Percentiles rank a stretch among this genome's conserved stretches.
Conservation (phyloP, 2,888 invertebrate genomes). For the Listrodromus nycthemerus region DNA sequence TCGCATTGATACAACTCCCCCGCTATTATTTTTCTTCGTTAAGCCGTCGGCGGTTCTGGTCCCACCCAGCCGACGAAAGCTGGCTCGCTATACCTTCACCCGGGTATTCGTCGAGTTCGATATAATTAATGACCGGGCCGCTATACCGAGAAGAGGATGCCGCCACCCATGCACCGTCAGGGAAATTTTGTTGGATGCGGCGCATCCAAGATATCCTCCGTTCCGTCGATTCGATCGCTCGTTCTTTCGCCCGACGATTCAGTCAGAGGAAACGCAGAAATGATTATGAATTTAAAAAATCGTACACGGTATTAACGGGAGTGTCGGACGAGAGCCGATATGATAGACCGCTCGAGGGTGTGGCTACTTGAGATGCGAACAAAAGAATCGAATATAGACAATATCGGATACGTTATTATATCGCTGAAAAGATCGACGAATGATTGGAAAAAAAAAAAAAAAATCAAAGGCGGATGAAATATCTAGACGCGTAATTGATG, state of each 20-base stretch:
- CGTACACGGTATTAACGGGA: conserved; percentile 45
- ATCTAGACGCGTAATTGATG: conserved; percentile 45
- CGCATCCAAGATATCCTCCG: conserved; percentile 34
- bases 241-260: conserved; percentile 60
- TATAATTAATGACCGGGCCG: conserved; percentile 67
- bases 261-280: conserved; percentile 50
- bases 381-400: conserved; percentile 60
- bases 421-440: conserved; percentile 41
- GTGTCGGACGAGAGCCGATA: conserved; percentile 19
- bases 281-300: conserved; percentile 61
- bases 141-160: conserved; percentile 58
- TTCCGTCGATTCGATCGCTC: conserved; percentile 42
- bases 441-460: conserved; percentile 23
- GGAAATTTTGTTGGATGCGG: conserved; percentile 30
- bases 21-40: conserved; percentile 63
- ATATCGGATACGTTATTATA: conserved; percentile 21
- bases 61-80: conserved; percentile 61
- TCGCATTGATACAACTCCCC: conserved; percentile 54
- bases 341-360: conserved; percentile 44
- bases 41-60: conserved; percentile 62
- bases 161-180: conserved; percentile 62
- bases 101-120: conserved; percentile 64
- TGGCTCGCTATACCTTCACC: conserved; percentile 32
- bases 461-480: conserved; percentile 2
- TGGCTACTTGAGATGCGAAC: conserved; percentile 51